Base-by-base conservation (phyloP, 2,888 invertebrate species). In the Barypeithes pellucidus region DNA sequence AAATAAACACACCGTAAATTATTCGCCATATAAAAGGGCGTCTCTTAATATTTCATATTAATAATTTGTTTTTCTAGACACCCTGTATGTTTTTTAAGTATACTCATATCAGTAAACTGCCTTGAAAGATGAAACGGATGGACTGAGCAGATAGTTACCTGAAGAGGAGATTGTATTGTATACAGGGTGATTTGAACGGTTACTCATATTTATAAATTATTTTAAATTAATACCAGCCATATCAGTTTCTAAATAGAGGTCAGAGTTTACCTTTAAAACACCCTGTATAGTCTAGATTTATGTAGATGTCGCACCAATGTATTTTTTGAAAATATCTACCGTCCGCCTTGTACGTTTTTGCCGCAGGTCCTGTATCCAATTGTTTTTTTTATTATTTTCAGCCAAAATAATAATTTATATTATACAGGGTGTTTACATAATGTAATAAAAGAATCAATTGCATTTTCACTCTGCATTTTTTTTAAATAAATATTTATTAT, bases 61-160 rank as follows among this genome's bases (percentile, higher is more conserved):
- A n/a, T n/a, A n/a, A n/a, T 54, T 52, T 54, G 24, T 11, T 66
- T 20, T 36, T 54, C 3, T 47, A 3, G 24, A 14, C 39, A 45
- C 61, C 45, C 45, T 24, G 61, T 45, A 20, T 43, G n/a, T 20
- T 41, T 47, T n/a, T 57, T 72, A 67, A 24, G 67, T 72, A 41
- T 60, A 72, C 43, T 75, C 75, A 75, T 73, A 76, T 73, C 73
- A 73, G 63, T 36, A 41, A 76, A 74, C 74, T 76, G 76, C 76
- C 76, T 76, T 76, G 76, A 68, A 71, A 57, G 72, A 72, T 67
- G 76, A 68, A 76, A 76, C 76, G 72, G 76, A 76, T 74, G 76
- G 76, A 76, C 76, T 76, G 76, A 76, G 47, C 59, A 76, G 71
- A 72, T 70, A 76, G 74, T 74, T 76, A 74, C 73, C 76, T 72